Evolutionary conservation across 2,113 vertebrate species (phyloP), one percentile per base, ranked within the genome.

Genomic region (Thomomys bottae): DNA sequence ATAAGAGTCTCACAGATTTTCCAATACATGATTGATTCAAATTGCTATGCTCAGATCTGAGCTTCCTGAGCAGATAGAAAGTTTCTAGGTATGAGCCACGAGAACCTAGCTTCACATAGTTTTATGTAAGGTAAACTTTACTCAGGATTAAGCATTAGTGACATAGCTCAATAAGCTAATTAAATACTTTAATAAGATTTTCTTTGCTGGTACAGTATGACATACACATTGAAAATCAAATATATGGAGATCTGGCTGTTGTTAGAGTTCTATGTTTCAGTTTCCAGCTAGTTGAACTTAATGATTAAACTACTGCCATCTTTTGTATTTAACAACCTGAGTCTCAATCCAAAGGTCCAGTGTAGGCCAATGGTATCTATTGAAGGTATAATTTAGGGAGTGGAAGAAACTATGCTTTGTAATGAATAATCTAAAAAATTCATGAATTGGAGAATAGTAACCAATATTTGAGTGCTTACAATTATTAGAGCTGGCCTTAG

Each of bases 271-370:
- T 91, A 89, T 87, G 36, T 90, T 93, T 95, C 86, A 73, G 18
- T 89, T 93, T 89, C 45, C n/a, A 88, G 42, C 2, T 66, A 92
- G 71, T 77, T 72, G 49, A 93, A 80, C 7, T 96, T 94, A 93
- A 96, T 93, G 49, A 94, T 93, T 94, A 93, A 95, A 70, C 66
- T 75, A 77, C 32, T 75, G n/a, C 38, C 66, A 20, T 87, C 34
- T 28, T 86, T 89, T 38, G 45, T 54, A 17, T 70, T 57, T 93
- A 71, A 80, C 83, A 92, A 94, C 15, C 11, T 84, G 18, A 86
- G 54, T 38, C 40, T 93, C 79, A 95, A 81, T 92, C 66, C 84
- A 94, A 95, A 96, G 91, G 89, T 94, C 78, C 28, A 87, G 7
- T 40, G 10, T 79, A 87, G 38, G 68, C 68, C 72, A 92, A 30